phyloP scores from a whole-genome alignment of 2,113 vertebrate species.

The Scartelaos histophorus region DNA sequence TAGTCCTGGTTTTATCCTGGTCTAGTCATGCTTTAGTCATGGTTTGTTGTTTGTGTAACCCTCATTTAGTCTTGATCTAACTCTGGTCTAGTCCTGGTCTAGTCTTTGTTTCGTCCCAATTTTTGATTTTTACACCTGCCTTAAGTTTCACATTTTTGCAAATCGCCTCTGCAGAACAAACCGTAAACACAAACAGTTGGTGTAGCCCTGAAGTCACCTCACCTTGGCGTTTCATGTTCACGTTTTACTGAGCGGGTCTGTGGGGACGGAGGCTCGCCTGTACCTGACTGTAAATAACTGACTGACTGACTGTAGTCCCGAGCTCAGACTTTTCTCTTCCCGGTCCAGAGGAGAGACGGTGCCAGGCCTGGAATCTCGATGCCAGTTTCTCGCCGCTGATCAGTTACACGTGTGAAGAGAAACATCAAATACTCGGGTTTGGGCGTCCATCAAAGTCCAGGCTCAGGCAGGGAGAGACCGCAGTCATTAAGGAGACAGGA shows the following conservation, averaged over 20 bases:
- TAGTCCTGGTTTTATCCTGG: too few species aligned
- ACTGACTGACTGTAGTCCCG: conserved; percentile 3
- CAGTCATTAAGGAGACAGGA: conserved; percentile 31
- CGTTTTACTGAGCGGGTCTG: conserved; percentile 33
- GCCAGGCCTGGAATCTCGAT: conserved; percentile 55
- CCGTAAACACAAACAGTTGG: neutral
- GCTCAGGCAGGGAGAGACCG: conserved; percentile 30
- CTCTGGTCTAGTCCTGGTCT: too few species aligned
- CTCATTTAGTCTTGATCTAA: too few species aligned
- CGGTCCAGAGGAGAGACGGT: conserved; percentile 43
- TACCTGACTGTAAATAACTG: conserved; percentile 35
- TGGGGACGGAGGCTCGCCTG: conserved; percentile 19
- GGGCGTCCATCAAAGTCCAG: conserved; percentile 58
- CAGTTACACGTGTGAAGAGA: conserved; percentile 62
- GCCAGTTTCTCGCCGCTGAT: conserved; percentile 37
- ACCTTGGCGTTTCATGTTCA: conserved; percentile 24
- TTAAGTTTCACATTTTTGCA: neutral
- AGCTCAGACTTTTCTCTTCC: conserved; percentile 28
- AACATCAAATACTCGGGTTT: conserved; percentile 64
- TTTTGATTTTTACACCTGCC: too few species aligned
- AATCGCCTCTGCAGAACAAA: neutral
- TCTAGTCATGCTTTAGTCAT: neutral
- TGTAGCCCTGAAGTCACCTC: conserved; percentile 15
- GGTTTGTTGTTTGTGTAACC: too few species aligned
- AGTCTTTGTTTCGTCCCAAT: neutral